A percentile compares a stretch with the other conserved stretches of the same genome.
Conservation (phyloP, 2,888 invertebrate species). For the Sphaeridia pumilis region DNA sequence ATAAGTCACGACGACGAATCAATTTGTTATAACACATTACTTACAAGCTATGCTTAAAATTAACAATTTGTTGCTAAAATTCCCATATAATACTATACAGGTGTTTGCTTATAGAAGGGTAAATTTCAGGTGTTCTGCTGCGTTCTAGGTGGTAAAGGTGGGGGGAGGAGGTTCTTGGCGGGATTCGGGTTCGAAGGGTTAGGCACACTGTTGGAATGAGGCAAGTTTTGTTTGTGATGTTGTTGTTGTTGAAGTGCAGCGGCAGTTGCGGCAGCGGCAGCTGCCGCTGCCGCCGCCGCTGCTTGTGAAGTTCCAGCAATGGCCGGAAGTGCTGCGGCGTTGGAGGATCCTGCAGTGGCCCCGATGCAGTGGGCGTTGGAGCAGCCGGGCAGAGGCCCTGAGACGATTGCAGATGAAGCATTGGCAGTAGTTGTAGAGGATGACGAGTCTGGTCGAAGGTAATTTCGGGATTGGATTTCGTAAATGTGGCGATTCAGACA, state of each 20-base stretch:
- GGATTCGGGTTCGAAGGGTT: constrained; percentile 29
- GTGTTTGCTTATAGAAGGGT: background rate
- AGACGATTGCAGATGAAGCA: no score
- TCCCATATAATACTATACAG: background rate
- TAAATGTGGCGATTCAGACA: constrained; percentile 29
- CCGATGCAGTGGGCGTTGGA: no score
- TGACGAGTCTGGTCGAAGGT: constrained; percentile 33
- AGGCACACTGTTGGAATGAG: constrained; percentile 37
- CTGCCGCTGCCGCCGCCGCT: no score
- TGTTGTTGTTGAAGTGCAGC: constrained; percentile 8
- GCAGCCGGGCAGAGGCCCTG: no score
- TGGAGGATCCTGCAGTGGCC: no score
- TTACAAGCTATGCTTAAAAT: no score
- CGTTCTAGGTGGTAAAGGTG: constrained; percentile 22
- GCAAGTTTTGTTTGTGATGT: constrained; percentile 24
- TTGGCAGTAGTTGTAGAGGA: no score
- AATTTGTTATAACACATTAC: no score
- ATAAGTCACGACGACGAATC: no score
- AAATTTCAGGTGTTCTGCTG: constrained; percentile 6
- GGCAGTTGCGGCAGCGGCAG: background rate
- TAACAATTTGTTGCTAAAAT: background rate
- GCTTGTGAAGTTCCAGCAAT: no score
- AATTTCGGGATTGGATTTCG: constrained; percentile 21
- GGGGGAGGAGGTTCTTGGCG: constrained; percentile 22
- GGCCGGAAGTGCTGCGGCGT: no score